Evolutionary conservation across 2,113 vertebrate genomes (phyloP).

Genomic region (Crotalus horridus): DNA sequence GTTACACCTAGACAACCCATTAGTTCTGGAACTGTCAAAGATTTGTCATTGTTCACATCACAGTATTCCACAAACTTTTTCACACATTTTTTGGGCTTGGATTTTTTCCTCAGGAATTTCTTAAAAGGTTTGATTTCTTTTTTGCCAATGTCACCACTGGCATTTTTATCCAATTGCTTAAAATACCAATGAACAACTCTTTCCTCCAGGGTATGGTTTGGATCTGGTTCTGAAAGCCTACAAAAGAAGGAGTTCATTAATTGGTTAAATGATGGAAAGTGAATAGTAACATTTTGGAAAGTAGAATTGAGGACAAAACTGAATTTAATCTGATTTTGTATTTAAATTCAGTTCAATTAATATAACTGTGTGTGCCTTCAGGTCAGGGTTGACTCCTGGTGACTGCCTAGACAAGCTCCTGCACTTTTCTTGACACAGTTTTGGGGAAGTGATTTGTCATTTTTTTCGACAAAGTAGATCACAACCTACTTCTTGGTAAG

Average conservation of each 20-base stretch:
- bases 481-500: background rate
- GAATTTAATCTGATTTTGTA: background rate
- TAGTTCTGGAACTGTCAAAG: slow-evolving; percentile 88
- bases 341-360: background rate
- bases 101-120: slow-evolving; percentile 91
- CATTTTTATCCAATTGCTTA: slow-evolving; percentile 89
- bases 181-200: slow-evolving; percentile 98
- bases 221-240: slow-evolving; percentile 91
- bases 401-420: background rate
- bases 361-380: background rate
- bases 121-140: slow-evolving; percentile 98
- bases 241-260: slow-evolving; percentile 10
- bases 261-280: background rate
- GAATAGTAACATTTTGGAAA: background rate
- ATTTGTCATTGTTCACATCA: slow-evolving; percentile 87
- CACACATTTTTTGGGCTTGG: slow-evolving; percentile 95
- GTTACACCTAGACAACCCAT: slow-evolving; percentile 92
- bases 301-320: background rate
- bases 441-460: background rate
- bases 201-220: slow-evolving; percentile 94
- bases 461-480: background rate
- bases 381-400: background rate
- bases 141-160: slow-evolving; percentile 91
- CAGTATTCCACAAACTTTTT: slow-evolving; percentile 98
- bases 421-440: background rate